Percentiles rank a stretch among this genome's conserved stretches.
phyloP scores from a whole-genome alignment of 2,113 vertebrate genomes.

The Etia nguti region DNA sequence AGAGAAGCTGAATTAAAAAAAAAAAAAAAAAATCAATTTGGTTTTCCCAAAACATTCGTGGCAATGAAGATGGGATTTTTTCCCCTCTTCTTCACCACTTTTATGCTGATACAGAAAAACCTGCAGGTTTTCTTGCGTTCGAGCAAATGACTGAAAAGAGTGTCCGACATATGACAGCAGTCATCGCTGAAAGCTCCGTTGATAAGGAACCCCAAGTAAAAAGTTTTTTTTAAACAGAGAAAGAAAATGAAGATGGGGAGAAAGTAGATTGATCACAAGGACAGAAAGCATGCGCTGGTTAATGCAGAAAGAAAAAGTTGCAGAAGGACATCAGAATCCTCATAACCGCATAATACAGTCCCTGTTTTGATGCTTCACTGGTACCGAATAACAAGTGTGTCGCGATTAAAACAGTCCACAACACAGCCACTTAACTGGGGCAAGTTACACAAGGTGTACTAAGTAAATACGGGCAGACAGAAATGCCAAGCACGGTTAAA shows the following conservation, averaged over 20 bases:
- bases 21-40: not conserved
- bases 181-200: not conserved
- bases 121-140: not conserved
- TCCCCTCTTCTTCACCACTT: not conserved
- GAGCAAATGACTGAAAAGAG: not conserved
- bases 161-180: not conserved
- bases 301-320: not conserved
- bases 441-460: not conserved
- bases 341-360: not conserved
- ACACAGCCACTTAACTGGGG: not conserved
- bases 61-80: not conserved
- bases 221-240: not conserved
- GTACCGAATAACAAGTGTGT: no score
- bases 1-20: not conserved
- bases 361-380: not conserved
- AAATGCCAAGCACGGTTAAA: not conserved
- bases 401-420: not conserved
- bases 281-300: not conserved
- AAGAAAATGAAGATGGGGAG: not conserved
- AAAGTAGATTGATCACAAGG: not conserved
- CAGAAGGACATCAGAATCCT: not conserved
- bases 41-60: not conserved
- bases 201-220: not conserved
- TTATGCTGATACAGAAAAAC: not conserved
- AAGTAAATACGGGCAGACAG: not conserved